Evolutionary conservation across 1,140 invertebrate species (phyloP).

Genomic region (Holcopasites calliopsidis): DNA sequence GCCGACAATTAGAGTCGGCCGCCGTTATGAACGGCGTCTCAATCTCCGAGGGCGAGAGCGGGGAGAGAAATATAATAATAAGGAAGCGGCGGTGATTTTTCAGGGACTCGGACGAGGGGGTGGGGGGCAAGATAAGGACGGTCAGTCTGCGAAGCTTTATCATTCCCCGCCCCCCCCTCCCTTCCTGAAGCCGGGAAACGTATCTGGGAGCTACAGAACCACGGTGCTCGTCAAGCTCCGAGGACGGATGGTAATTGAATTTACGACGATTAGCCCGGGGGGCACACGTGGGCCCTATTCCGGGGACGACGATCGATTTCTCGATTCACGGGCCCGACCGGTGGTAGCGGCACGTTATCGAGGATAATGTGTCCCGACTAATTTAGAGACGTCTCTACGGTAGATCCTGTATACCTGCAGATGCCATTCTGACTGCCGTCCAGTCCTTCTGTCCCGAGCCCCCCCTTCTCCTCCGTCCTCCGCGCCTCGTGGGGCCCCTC

Average conservation of each 20-base stretch:
- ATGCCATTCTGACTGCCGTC: slow-evolving; percentile 75
- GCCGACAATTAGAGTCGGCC: neutral
- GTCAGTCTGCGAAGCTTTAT: no score
- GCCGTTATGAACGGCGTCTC: neutral
- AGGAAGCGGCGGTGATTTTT: no score
- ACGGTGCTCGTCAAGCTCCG: no score
- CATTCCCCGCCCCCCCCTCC: no score
- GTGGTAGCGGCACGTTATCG: slow-evolving; percentile 73
- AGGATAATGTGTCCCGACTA: slow-evolving; percentile 77
- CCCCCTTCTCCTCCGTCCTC: neutral
- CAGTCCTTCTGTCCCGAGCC: slow-evolving; percentile 39
- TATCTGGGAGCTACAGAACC: no score
- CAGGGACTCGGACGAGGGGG: no score
- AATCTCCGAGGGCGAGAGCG: neutral
- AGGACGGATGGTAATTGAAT: slow-evolving; percentile 62
- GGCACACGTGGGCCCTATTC: slow-evolving; percentile 36
- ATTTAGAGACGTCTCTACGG: slow-evolving; percentile 76
- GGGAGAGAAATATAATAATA: no score
- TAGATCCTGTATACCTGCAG: slow-evolving; percentile 71
- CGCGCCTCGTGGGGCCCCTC: slow-evolving; percentile 55
- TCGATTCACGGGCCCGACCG: slow-evolving; percentile 60
- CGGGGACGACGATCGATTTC: slow-evolving; percentile 61
- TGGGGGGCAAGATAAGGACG: no score
- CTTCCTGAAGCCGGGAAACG: no score
- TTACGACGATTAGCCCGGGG: slow-evolving; percentile 53